Evolutionary conservation across 2,888 invertebrate species (phyloP).

Genomic region (Agrotis clavis): DNA sequence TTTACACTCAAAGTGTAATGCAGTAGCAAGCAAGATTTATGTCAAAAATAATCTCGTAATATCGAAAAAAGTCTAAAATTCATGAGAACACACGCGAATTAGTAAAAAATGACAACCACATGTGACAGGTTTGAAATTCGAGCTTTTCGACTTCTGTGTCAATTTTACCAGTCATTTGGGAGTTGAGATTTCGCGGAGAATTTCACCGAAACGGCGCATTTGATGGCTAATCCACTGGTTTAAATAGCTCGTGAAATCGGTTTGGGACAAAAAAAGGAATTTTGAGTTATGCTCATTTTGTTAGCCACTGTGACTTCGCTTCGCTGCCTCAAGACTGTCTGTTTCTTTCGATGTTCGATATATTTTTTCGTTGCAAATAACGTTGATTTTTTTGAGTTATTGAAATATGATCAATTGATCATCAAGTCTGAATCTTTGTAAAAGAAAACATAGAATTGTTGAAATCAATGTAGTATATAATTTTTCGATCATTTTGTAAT

Average conservation of each 20-base stretch:
- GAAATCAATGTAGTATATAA: background rate
- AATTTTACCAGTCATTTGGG: slow-evolving; percentile 75
- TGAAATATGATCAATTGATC: no score
- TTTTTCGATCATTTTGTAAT: background rate
- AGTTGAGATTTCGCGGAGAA: slow-evolving; percentile 75
- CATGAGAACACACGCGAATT: slow-evolving; percentile 77
- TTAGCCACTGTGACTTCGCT: slow-evolving; percentile 8
- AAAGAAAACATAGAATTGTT: background rate
- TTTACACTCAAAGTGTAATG: slow-evolving; percentile 59
- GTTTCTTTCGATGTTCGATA: background rate
- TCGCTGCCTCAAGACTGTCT: slow-evolving; percentile 12
- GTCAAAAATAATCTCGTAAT: slow-evolving; percentile 64
- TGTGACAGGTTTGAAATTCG: slow-evolving; percentile 82
- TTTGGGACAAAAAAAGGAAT: slow-evolving; percentile 61
- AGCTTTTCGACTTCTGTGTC: slow-evolving; percentile 77
- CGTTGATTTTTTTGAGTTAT: no score
- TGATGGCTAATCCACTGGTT: slow-evolving; percentile 74
- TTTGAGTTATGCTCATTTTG: slow-evolving; percentile 52
- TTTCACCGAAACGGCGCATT: slow-evolving; percentile 82
- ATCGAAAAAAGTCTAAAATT: slow-evolving; percentile 67
- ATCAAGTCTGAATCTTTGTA: background rate
- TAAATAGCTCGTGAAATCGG: slow-evolving; percentile 84
- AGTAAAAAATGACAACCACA: slow-evolving; percentile 74
- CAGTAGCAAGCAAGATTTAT: slow-evolving; percentile 76
- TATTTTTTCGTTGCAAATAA: no score